Conservation (phyloP, 2,797 vertebrate genomes). For the Babyrousa celebensis region DNA sequence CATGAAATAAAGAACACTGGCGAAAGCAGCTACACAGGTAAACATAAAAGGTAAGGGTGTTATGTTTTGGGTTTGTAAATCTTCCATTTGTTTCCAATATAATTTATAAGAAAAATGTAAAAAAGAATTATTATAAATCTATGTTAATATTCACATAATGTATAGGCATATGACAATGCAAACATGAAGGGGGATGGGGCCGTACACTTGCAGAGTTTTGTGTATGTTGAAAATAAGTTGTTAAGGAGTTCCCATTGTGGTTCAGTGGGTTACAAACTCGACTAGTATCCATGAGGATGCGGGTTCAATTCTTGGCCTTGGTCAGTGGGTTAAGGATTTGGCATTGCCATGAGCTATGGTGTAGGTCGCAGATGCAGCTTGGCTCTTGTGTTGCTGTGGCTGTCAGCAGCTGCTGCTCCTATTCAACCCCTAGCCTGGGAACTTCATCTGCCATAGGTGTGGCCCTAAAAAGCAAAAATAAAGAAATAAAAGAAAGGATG, state of each 20-base stretch:
- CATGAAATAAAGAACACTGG: conserved; percentile 19
- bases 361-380: too few species aligned
- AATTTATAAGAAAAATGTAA: background rate
- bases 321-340: too few species aligned
- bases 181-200: background rate
- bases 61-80: background rate
- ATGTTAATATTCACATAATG: background rate
- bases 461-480: too few species aligned
- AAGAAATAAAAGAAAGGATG: too few species aligned
- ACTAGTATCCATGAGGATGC: too few species aligned
- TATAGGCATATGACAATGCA: background rate
- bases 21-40: background rate
- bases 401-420: too few species aligned
- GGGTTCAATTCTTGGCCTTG: too few species aligned
- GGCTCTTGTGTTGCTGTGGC: too few species aligned
- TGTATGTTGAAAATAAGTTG: background rate
- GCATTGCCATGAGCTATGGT: too few species aligned
- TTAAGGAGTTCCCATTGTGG: background rate
- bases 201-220: background rate
- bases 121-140: background rate
- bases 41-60: background rate
- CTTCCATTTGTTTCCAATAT: background rate
- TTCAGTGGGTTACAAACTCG: too few species aligned
- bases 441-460: too few species aligned
- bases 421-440: too few species aligned